Percentiles rank a stretch among this genome's conserved stretches.
These are phyloP conservation scores for Drosophila niveifrons DNA, from an alignment of 2,888 invertebrate genomes.

Conservation along the genomic window DNA sequence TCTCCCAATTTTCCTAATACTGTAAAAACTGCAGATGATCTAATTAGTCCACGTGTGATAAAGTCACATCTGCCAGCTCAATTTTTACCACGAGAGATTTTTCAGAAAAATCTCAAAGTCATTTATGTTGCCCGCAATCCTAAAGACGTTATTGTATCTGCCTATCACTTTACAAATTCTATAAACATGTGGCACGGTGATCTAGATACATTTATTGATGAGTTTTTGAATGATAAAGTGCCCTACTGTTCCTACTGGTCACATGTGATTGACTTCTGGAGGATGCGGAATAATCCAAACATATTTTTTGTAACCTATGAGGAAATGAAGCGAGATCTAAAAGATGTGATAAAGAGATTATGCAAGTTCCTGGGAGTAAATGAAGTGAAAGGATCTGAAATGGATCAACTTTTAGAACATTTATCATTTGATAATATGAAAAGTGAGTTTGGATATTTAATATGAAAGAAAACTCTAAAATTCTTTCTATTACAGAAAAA, in stretches of 20 bases:
- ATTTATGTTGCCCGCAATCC: conserved; percentile 94
- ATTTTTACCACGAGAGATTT: conserved; percentile 61
- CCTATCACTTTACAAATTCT: conserved; percentile 88
- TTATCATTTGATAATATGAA: conserved; percentile 64
- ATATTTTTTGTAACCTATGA: conserved; percentile 76
- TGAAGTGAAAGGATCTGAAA: conserved; percentile 23
- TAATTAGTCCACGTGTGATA: conserved; percentile 57
- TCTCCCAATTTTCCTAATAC: not conserved
- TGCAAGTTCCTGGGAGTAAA: conserved; percentile 43
- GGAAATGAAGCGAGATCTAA: conserved; percentile 69
- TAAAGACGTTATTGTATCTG: conserved; percentile 92
- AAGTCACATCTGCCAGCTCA: conserved; percentile 70
- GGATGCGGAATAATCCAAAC: conserved; percentile 62
- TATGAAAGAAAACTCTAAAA: no score
- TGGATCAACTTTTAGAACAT: conserved; percentile 38
- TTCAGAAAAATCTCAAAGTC: conserved; percentile 85
- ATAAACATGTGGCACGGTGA: conserved; percentile 87
- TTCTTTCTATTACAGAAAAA: conserved; percentile 6
- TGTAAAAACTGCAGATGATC: conserved; percentile 7
- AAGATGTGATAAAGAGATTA: conserved; percentile 44
- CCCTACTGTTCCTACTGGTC: conserved; percentile 55
- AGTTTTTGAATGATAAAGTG: conserved; percentile 42
- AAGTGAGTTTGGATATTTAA: conserved; percentile 19
- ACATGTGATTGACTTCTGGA: conserved; percentile 75
- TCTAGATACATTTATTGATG: conserved; percentile 85